Conservation (phyloP, 2,113 vertebrate genomes). For the Trematocara marginatum region DNA sequence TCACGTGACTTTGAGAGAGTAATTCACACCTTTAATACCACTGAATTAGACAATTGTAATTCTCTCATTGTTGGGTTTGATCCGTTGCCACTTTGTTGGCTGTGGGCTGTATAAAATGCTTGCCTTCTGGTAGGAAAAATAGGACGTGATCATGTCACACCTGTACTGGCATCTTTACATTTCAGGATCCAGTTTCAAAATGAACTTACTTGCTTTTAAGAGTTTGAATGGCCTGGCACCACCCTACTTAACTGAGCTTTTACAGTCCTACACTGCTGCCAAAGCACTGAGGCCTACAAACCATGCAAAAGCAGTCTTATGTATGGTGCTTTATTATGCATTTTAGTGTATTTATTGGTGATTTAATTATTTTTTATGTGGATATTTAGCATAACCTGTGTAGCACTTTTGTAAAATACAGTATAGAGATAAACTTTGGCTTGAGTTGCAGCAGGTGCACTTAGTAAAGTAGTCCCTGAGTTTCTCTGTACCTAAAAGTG, state of each 20-base stretch:
- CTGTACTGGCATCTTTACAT: not conserved
- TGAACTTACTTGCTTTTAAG: not conserved
- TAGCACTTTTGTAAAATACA: not conserved
- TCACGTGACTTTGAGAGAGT: not conserved
- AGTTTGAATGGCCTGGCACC: not conserved
- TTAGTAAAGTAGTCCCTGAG: not conserved
- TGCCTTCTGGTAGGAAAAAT: not conserved
- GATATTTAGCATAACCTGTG: not conserved
- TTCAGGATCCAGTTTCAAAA: not conserved
- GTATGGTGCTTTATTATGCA: not conserved
- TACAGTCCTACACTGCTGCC: not conserved
- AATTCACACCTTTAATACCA: not conserved
- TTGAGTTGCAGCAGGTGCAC: not conserved
- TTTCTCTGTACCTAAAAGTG: not conserved
- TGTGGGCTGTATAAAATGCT: not conserved
- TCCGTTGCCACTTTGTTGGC: not conserved
- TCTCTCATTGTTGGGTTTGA: not conserved
- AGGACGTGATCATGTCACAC: not conserved
- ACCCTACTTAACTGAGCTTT: not conserved
- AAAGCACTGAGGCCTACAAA: not conserved
- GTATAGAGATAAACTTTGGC: not conserved
- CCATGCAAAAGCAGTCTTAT: not conserved
- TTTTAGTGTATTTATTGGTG: not conserved
- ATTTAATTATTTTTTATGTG: not conserved
- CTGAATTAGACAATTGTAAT: not conserved